phyloP scores from a whole-genome alignment of 2,888 invertebrate species.

The Punctoribates punctum region DNA sequence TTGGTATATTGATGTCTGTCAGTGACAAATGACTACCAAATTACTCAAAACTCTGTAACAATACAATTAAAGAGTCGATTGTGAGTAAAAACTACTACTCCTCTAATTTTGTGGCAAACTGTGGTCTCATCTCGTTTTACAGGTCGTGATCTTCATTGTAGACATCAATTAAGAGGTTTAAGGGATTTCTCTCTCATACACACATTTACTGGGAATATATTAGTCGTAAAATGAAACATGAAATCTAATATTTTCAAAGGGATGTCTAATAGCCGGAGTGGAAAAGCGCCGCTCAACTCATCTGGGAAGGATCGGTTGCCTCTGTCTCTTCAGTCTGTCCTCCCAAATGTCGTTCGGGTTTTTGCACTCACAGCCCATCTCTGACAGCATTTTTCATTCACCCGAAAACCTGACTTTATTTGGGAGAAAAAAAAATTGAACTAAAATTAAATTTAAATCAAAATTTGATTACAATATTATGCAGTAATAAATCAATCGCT shows the following conservation, averaged over 20 bases:
- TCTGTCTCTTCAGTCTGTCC: not conserved
- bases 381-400: not conserved
- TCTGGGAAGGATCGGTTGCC: conserved; percentile 11
- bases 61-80: conserved; percentile 11
- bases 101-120: not conserved
- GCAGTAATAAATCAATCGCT: conserved; percentile 1
- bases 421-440: not conserved
- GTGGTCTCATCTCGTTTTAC: conserved; percentile 16
- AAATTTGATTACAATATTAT: not conserved
- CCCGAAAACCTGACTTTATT: not conserved
- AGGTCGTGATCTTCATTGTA: conserved; percentile 15
- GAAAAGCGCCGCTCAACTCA: not conserved
- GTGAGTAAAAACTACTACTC: not conserved
- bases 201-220: not conserved
- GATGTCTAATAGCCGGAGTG: conserved; percentile 11
- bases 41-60: not conserved
- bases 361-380: not conserved
- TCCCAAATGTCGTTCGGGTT: not conserved
- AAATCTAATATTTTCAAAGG: conserved; percentile 22
- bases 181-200: not conserved
- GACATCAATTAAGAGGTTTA: conserved; percentile 6
- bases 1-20: conserved; percentile 7
- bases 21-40: conserved; percentile 16
- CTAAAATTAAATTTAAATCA: not conserved
- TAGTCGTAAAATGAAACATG: not conserved